Base-by-base conservation (phyloP, 2,113 vertebrate species). In the Pheucticus melanocephalus region DNA sequence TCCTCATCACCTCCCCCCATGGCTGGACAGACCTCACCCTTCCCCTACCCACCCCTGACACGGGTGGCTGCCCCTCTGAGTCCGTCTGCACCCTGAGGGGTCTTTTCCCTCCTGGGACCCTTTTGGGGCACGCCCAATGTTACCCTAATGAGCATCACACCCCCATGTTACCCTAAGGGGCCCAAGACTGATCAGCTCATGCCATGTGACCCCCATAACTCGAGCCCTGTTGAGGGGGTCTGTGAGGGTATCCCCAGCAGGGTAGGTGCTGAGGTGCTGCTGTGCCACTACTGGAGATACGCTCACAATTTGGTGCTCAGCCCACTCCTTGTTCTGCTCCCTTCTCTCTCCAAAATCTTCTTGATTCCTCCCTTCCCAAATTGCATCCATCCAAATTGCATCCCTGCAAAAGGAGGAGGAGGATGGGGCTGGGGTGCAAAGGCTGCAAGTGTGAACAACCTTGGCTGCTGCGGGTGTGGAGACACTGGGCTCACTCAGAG, bases 1-100 rank as follows among this genome's bases (percentile, higher is more conserved):
- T 97, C 98, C 97, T 97, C 97, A 97, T 86, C 96, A 82, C 97
- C 97, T 89, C 78, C 44, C 47, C 42, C 6, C 30, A 45, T 31
- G 95, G 97, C 88, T 94, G 92, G 91, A 94, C 93, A 89, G 88
- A 92, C 31, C 15, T 56, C 78, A 69, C 63, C 30, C 68, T 40
- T 70, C 65, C n/a, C 33, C 56, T 75, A 59, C 73, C 20, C 4
- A 39, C 23, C 39, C 27, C 18, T 20, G 22, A 48, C 27, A 47
- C 2, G 0, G 0, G 15, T 50, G 64, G 66, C 30, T 44, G 31
- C 21, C n/a, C 16, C 33, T 20, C 37, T 15, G 4, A 53, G 39
- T 30, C 48, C 70, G 27, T 53, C 30, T 48, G 25, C 47, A 68
- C 16, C 20, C 5, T 9, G 56, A 61, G 33, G 18, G 3, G 51